A percentile compares a stretch with the other conserved stretches of the same genome.
Conservation (phyloP, 2,888 invertebrate species). For the Acrobasis consociella region DNA sequence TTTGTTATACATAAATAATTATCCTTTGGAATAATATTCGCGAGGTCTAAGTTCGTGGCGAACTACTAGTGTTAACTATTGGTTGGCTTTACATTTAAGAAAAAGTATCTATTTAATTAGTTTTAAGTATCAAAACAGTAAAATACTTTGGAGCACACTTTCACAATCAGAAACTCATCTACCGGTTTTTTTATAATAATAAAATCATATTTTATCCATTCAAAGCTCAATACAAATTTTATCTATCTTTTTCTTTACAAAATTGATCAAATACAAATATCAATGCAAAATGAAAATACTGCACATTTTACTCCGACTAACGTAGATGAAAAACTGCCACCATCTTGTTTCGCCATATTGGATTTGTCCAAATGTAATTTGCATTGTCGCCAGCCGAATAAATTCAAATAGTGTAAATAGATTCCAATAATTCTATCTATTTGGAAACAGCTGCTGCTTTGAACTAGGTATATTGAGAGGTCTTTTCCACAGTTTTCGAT, state of each 20-base stretch:
- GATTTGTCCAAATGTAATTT: conserved; percentile 21
- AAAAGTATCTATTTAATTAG: no score
- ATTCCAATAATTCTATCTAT: conserved; percentile 1
- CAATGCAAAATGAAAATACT: background rate
- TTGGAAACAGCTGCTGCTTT: background rate
- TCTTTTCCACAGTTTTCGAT: no score
- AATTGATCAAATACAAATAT: background rate
- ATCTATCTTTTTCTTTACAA: background rate
- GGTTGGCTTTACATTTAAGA: no score
- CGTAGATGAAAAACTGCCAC: conserved; percentile 13
- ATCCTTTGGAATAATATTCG: no score
- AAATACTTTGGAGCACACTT: no score
- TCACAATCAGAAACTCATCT: no score
- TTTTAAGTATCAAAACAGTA: no score
- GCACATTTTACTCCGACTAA: background rate
- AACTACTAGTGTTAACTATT: no score
- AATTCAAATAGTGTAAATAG: conserved; percentile 11
- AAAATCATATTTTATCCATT: no score
- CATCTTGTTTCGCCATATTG: conserved; percentile 16
- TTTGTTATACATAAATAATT: no score
- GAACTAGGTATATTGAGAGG: background rate
- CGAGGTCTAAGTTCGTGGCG: no score
- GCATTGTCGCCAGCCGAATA: conserved; percentile 5
- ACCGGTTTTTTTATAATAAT: no score
- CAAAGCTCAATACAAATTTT: background rate